phyloP scores from a whole-genome alignment of 2,888 invertebrate species.

The Leptothorax acervorum region DNA sequence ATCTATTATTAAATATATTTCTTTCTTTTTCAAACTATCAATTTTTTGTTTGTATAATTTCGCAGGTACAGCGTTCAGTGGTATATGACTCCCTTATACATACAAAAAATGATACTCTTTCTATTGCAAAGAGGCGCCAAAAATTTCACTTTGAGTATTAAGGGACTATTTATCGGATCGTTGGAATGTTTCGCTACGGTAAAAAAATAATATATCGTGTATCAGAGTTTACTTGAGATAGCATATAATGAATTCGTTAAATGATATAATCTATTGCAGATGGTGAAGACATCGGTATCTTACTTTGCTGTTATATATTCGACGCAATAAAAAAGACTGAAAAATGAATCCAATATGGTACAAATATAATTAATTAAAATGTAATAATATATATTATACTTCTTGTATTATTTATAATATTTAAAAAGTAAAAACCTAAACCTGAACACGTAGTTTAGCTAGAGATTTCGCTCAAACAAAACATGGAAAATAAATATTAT shows the following conservation, averaged over 20 bases:
- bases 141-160: background rate
- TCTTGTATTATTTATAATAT: background rate
- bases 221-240: background rate
- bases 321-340: background rate
- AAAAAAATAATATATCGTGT: background rate
- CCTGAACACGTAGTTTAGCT: background rate
- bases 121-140: background rate
- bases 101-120: slow-evolving; percentile 15
- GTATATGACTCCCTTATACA: background rate
- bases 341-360: background rate
- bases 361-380: background rate
- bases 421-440: background rate
- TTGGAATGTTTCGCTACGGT: background rate
- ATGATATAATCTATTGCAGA: slow-evolving; percentile 3
- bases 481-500: background rate
- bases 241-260: background rate
- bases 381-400: background rate
- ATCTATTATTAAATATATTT: no score
- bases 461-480: background rate
- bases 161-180: background rate
- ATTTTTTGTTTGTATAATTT: no score
- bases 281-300: background rate
- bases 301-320: slow-evolving; percentile 18
- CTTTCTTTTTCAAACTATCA: no score
- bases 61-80: background rate